Evolutionary conservation across 1,140 invertebrate species (phyloP).

Genomic region (Cyclargus thomasi): DNA sequence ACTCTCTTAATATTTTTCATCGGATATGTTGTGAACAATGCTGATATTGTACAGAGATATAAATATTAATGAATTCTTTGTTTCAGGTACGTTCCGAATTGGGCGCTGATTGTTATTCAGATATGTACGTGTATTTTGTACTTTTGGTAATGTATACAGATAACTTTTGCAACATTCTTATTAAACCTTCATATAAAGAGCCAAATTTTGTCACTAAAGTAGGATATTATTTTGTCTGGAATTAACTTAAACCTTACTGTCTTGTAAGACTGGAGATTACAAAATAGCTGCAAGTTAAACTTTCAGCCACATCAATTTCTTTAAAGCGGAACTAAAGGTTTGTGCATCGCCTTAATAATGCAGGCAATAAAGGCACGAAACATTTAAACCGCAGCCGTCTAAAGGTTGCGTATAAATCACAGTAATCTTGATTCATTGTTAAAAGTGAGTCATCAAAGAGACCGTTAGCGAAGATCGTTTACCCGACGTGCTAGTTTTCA

Average conservation of each 20-base stretch:
- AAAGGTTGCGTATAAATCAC: constrained; percentile 1
- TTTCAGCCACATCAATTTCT: too few relatives aligned
- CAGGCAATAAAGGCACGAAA: not conserved
- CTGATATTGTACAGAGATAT: not conserved
- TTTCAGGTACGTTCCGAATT: constrained; percentile 19
- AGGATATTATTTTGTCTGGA: too few relatives aligned
- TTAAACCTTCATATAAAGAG: not conserved
- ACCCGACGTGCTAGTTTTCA: constrained; percentile 33
- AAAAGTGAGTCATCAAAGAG: not conserved
- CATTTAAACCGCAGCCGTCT: not conserved
- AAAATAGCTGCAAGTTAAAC: too few relatives aligned
- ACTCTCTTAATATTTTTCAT: not conserved
- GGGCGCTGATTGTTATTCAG: constrained; percentile 17
- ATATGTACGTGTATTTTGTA: not conserved
- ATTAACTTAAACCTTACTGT: too few relatives aligned
- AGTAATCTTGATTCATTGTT: not conserved
- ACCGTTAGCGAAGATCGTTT: constrained; percentile 30
- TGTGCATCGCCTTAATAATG: too few relatives aligned
- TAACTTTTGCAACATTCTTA: not conserved
- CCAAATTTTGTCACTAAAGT: too few relatives aligned
- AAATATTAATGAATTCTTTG: constrained; percentile 21
- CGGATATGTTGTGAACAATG: not conserved
- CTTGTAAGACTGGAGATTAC: not conserved
- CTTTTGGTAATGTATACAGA: not conserved
- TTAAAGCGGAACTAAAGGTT: too few relatives aligned